These are phyloP conservation scores for Boloria euphrosyne DNA, from an alignment of 2,888 invertebrate genomes.

Conservation along the genomic window DNA sequence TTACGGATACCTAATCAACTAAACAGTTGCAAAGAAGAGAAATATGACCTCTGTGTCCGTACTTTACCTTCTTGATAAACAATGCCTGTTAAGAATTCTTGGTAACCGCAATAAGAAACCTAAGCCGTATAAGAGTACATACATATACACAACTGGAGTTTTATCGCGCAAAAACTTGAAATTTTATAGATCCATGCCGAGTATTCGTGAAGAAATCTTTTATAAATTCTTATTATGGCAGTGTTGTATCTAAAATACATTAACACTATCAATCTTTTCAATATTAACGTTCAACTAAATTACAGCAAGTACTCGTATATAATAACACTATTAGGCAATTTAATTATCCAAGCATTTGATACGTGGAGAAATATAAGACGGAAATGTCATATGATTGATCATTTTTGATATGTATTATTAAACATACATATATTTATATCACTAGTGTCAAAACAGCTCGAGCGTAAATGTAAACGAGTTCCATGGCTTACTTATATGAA, in stretches of 20 bases:
- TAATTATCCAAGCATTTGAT: conserved; percentile 1
- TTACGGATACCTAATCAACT: not conserved
- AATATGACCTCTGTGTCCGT: conserved; percentile 27
- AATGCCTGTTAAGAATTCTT: conserved; percentile 42
- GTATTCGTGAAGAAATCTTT: conserved; percentile 12
- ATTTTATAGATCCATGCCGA: conserved; percentile 26
- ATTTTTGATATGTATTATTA: conserved; percentile 17
- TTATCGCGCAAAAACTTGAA: conserved; percentile 33
- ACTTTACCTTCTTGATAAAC: conserved; percentile 39
- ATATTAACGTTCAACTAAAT: too few species aligned
- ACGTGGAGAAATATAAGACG: conserved; percentile 11
- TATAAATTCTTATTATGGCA: conserved; percentile 1
- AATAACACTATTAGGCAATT: not conserved
- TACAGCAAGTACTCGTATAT: conserved; percentile 2
- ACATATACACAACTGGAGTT: conserved; percentile 31
- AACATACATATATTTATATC: conserved; percentile 21
- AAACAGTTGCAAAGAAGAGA: conserved; percentile 17
- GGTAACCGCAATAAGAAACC: conserved; percentile 40
- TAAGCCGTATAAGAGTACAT: conserved; percentile 36
- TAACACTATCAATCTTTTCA: too few species aligned
- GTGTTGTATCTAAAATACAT: conserved; percentile 1
- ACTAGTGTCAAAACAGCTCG: conserved; percentile 30
- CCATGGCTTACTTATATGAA: conserved; percentile 26
- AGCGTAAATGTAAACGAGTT: conserved; percentile 20
- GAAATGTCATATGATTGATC: conserved; percentile 6